Conservation (phyloP, 1,140 invertebrate genomes). For the Manduca sexta region DNA sequence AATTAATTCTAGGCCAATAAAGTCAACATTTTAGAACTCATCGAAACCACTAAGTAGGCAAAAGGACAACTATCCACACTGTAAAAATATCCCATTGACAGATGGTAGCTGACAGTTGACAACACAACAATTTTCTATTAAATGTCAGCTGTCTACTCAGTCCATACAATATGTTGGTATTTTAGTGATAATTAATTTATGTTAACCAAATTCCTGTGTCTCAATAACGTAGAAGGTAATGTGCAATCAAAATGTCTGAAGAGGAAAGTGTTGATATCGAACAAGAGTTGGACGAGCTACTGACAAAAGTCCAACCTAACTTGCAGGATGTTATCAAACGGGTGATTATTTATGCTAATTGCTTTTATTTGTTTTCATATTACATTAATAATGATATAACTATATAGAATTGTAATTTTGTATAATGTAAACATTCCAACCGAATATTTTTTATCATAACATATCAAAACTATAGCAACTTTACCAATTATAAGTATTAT, state of each 20-base stretch:
- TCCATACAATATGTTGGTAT: slow-evolving; percentile 17
- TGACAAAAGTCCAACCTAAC: slow-evolving; percentile 60
- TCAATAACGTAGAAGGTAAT: slow-evolving; percentile 17
- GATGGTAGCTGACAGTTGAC: slow-evolving; percentile 5
- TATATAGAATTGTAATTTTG: too few species aligned
- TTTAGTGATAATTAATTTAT: slow-evolving; percentile 8
- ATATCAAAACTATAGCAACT: too few species aligned
- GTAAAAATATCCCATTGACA: too few species aligned
- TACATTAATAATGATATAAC: too few species aligned
- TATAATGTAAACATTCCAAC: too few species aligned
- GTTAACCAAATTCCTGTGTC: slow-evolving; percentile 4
- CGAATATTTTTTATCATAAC: too few species aligned
- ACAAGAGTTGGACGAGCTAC: slow-evolving; percentile 48
- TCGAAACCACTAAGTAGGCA: too few species aligned
- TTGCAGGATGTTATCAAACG: slow-evolving; percentile 69
- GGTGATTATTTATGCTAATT: slow-evolving; percentile 39
- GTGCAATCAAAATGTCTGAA: slow-evolving; percentile 43
- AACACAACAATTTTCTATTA: slow-evolving; percentile 15
- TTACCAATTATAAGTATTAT: too few species aligned
- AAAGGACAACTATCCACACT: too few species aligned
- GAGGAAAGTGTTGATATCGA: slow-evolving; percentile 56
- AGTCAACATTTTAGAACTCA: too few species aligned
- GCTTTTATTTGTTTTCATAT: too few species aligned
- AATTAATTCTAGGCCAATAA: too few species aligned
- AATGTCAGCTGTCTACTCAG: slow-evolving; percentile 4